Evolutionary conservation across 2,888 invertebrate genomes (phyloP).

Genomic region (Rapana venosa): DNA sequence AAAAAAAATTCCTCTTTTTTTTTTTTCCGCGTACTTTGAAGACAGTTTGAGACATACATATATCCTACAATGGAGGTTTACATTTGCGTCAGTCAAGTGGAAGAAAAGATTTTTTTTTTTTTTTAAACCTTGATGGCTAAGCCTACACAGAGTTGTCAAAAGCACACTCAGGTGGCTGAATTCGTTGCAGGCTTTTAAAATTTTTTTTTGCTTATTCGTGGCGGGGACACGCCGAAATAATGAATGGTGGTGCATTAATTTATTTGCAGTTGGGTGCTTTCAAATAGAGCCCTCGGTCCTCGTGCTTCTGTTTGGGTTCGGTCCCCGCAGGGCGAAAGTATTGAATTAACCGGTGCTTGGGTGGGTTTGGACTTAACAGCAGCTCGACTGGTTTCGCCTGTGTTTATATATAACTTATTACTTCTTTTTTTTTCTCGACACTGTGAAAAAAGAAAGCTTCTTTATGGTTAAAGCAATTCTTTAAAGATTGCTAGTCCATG

Average conservation of each 20-base stretch:
- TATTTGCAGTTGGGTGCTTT: constrained; percentile 2
- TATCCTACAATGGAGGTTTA: neutral
- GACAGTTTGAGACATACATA: neutral
- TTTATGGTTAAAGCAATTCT: neutral
- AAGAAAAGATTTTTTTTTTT: neutral
- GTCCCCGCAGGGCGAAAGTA: neutral
- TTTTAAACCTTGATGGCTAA: neutral
- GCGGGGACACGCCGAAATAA: neutral
- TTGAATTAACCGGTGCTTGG: neutral
- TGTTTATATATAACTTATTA: neutral
- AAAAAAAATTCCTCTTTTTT: neutral
- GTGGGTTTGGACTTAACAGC: neutral
- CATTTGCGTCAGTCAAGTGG: neutral
- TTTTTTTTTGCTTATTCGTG: neutral
- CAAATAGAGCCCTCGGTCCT: neutral
- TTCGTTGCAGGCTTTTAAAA: neutral
- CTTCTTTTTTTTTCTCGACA: no score
- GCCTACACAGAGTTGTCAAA: neutral
- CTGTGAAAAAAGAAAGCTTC: neutral
- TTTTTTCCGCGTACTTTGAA: neutral
- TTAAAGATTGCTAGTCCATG: neutral
- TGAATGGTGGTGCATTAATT: constrained; percentile 10
- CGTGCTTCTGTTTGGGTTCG: neutral
- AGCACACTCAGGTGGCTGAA: neutral
- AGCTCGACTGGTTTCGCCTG: neutral